These are phyloP conservation scores for Maniola jurtina DNA, from an alignment of 1,140 invertebrate genomes.

Conservation along the genomic window DNA sequence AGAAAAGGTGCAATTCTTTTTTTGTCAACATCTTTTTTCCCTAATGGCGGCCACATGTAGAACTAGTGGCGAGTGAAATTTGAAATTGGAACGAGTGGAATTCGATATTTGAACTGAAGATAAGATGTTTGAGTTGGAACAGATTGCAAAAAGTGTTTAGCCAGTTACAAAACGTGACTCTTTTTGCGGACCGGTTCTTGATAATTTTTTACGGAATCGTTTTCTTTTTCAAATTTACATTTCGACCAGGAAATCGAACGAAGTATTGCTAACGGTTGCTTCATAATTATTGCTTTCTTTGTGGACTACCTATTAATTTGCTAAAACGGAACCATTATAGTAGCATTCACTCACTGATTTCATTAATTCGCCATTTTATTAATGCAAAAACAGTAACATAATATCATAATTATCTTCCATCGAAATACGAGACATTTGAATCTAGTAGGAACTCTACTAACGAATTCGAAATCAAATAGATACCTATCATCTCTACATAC, in stretches of 20 bases:
- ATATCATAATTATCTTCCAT: not conserved
- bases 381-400: too few species aligned
- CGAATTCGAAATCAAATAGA: too few species aligned
- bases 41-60: slow-evolving; percentile 44
- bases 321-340: too few species aligned
- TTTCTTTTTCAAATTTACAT: not conserved
- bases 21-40: slow-evolving; percentile 60
- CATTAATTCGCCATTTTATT: not conserved
- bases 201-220: slow-evolving; percentile 8
- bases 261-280: not conserved
- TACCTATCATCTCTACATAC: too few species aligned
- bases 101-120: slow-evolving; percentile 19
- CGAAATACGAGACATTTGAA: not conserved
- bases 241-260: not conserved
- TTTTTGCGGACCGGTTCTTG: not conserved
- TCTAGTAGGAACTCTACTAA: too few species aligned
- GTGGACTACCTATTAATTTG: not conserved
- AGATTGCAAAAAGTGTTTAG: slow-evolving; percentile 18
- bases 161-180: slow-evolving; percentile 13
- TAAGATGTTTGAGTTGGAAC: slow-evolving; percentile 9
- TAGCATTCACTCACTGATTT: not conserved
- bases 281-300: not conserved
- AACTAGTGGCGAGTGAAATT: slow-evolving; percentile 44
- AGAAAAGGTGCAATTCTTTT: slow-evolving; percentile 76
- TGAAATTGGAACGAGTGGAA: slow-evolving; percentile 46